A percentile compares a stretch with the other conserved stretches of the same genome.
Evolutionary conservation across 2,888 invertebrate species (phyloP).

Genomic region (Macrosiphum euphorbiae): DNA sequence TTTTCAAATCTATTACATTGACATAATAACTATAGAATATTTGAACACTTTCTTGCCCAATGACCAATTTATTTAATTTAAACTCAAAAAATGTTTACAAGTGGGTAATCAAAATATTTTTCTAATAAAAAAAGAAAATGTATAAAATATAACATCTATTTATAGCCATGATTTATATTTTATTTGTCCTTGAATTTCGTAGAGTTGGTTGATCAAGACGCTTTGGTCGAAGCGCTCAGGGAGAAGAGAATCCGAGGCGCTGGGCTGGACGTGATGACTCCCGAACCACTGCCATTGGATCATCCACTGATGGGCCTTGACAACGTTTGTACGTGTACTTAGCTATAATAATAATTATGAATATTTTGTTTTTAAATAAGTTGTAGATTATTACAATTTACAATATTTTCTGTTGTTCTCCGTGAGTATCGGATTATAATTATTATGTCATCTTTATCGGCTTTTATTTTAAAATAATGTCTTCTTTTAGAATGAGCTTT

Average conservation of each 20-base stretch:
- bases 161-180: not conserved
- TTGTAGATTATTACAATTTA: not conserved
- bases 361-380: not conserved
- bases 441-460: not conserved
- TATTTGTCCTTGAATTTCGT: not conserved
- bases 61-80: no score
- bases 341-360: not conserved
- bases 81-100: no score
- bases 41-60: no score
- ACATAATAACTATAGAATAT: no score
- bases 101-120: no score
- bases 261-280: constrained; percentile 91
- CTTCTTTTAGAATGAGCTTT: not conserved
- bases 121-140: not conserved
- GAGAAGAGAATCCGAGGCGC: constrained; percentile 84
- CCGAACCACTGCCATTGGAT: constrained; percentile 88
- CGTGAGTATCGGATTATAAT: not conserved
- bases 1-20: no score
- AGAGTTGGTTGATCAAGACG: constrained; percentile 78
- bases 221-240: constrained; percentile 83
- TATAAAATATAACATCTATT: not conserved
- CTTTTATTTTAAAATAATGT: not conserved
- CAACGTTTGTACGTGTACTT: constrained; percentile 80
- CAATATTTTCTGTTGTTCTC: not conserved
- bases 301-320: constrained; percentile 83